These are phyloP conservation scores for Aphidoletes aphidimyza DNA, from an alignment of 2,888 invertebrate genomes.

Conservation along the genomic window DNA sequence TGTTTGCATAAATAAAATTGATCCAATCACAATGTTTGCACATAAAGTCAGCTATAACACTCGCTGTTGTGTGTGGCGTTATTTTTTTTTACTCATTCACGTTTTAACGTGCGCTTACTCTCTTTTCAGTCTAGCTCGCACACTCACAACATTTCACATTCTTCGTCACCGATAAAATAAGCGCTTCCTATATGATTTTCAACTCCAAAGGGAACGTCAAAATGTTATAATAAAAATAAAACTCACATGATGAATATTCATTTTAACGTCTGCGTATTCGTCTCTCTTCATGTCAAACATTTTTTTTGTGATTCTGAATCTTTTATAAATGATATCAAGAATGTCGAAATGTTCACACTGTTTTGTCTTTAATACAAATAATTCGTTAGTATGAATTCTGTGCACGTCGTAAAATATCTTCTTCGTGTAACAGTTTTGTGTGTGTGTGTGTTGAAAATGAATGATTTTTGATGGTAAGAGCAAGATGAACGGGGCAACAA, in stretches of 20 bases:
- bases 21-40: slow-evolving; percentile 35
- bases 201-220: not conserved
- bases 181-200: too few relatives aligned
- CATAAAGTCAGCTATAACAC: slow-evolving; percentile 14
- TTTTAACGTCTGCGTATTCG: not conserved
- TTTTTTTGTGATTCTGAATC: slow-evolving; percentile 2
- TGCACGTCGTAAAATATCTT: not conserved
- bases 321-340: not conserved
- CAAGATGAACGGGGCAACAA: not conserved
- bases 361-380: not conserved
- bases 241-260: slow-evolving; percentile 38
- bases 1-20: slow-evolving; percentile 42
- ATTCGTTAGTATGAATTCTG: not conserved
- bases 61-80: too few relatives aligned
- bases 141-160: too few relatives aligned
- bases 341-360: slow-evolving; percentile 24
- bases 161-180: too few relatives aligned
- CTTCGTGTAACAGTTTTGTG: not conserved
- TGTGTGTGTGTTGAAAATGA: not conserved
- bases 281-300: not conserved
- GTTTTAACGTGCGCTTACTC: not conserved
- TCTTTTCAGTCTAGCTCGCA: too few relatives aligned
- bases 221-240: slow-evolving; percentile 39
- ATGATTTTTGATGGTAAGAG: not conserved
- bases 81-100: not conserved